Percentiles rank a stretch among this genome's conserved stretches.
These are phyloP conservation scores for Onychomys arenicola DNA, from an alignment of 2,797 vertebrate genomes.

Conservation along the genomic window DNA sequence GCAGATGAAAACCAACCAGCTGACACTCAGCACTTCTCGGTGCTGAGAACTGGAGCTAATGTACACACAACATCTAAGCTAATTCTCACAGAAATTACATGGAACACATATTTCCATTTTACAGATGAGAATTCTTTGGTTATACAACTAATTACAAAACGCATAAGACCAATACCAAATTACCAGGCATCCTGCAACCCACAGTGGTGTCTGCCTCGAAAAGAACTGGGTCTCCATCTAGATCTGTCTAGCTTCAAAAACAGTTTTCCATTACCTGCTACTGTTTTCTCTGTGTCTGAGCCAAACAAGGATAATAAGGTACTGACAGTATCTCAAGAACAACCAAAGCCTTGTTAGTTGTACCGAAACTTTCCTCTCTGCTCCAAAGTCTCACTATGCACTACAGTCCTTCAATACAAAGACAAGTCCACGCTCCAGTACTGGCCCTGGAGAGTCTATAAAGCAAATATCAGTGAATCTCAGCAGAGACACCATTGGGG, in stretches of 20 bases:
- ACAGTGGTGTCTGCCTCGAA: not conserved
- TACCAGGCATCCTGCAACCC: not conserved
- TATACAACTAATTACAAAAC: conserved; percentile 21
- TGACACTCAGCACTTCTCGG: not conserved
- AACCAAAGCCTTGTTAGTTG: conserved; percentile 40
- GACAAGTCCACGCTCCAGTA: conserved; percentile 5
- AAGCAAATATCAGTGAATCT: conserved; percentile 21
- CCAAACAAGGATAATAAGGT: not conserved
- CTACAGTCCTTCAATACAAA: conserved; percentile 46
- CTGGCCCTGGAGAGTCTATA: not conserved
- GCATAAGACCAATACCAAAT: conserved; percentile 54
- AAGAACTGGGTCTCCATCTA: not conserved
- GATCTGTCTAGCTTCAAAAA: conserved; percentile 28
- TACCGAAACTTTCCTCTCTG: not conserved
- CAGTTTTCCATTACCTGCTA: conserved; percentile 7
- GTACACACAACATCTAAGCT: not conserved
- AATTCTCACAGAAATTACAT: conserved; percentile 39
- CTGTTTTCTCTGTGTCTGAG: not conserved
- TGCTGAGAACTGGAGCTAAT: not conserved
- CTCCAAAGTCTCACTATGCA: not conserved
- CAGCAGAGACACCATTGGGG: conserved; percentile 13
- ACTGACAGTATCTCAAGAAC: conserved; percentile 30
- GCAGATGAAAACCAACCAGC: not conserved
- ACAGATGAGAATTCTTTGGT: conserved; percentile 11
- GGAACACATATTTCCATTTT: conserved; percentile 4